Conservation (phyloP, 2,113 vertebrate species). For the Otocyon megalotis region DNA sequence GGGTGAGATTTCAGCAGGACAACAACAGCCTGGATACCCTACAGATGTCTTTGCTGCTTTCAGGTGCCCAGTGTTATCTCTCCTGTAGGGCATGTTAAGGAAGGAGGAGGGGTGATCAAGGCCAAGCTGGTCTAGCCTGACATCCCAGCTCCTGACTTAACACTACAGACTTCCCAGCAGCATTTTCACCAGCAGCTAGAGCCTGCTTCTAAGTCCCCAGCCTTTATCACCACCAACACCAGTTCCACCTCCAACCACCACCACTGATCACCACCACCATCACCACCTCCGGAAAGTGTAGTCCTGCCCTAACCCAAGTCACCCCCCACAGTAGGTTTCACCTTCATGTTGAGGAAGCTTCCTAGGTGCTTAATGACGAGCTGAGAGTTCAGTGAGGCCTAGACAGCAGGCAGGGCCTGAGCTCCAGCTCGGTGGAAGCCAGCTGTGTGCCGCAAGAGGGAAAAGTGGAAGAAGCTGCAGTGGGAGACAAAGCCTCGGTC, state of each 20-base stretch:
- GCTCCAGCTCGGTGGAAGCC: constrained; percentile 66
- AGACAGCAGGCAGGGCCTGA: constrained; percentile 26
- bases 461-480: constrained; percentile 74
- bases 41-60: constrained; percentile 44
- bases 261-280: not conserved
- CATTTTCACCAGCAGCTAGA: constrained; percentile 44
- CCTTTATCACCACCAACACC: not conserved
- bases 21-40: constrained; percentile 31
- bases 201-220: not conserved
- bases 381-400: constrained; percentile 46
- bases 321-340: constrained; percentile 63
- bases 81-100: constrained; percentile 47
- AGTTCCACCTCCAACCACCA: not conserved
- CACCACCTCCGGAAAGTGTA: constrained; percentile 57
- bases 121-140: constrained; percentile 84
- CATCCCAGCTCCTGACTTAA: constrained; percentile 63
- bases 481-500: constrained; percentile 73
- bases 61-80: not conserved
- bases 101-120: constrained; percentile 70
- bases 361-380: constrained; percentile 77
- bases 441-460: constrained; percentile 71
- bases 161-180: constrained; percentile 19
- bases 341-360: constrained; percentile 76
- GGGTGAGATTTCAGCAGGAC: constrained; percentile 60
- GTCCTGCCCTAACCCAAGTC: constrained; percentile 58